A percentile compares a stretch with the other conserved stretches of the same genome.
phyloP scores from a whole-genome alignment of 2,113 vertebrate genomes.

The Typhlomys cinereus region DNA sequence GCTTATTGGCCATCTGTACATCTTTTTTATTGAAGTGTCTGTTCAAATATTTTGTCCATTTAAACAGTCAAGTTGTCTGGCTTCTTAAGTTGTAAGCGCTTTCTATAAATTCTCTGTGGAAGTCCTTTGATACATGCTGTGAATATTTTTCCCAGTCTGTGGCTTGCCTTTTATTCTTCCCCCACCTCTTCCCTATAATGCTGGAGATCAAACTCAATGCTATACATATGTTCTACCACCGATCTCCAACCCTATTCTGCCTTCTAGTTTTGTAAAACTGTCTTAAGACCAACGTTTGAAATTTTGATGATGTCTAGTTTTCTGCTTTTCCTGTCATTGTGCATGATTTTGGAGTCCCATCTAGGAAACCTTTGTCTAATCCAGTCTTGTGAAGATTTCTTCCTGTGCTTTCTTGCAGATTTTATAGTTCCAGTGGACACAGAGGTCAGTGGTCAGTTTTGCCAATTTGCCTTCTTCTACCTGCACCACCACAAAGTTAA shows the following conservation, averaged over 20 bases:
- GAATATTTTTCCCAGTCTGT: conserved; percentile 29
- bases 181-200: too few relatives aligned
- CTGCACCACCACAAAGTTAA: not conserved
- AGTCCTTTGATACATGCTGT: not conserved
- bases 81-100: conserved; percentile 1
- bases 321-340: conserved; percentile 12
- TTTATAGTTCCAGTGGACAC: not conserved
- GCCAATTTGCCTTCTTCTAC: not conserved
- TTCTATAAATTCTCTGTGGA: not conserved
- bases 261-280: not conserved
- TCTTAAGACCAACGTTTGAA: not conserved
- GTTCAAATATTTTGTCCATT: conserved; percentile 31
- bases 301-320: not conserved
- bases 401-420: conserved; percentile 16
- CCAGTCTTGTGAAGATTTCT: not conserved
- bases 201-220: not conserved
- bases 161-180: not conserved
- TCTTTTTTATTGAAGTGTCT: not conserved
- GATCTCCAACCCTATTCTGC: not conserved
- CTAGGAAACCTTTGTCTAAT: not conserved
- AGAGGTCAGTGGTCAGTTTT: not conserved
- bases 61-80: not conserved
- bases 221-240: not conserved
- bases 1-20: too few relatives aligned
- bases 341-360: conserved; percentile 13